Percentiles rank a stretch among this genome's conserved stretches.
Evolutionary conservation across 2,797 vertebrate species (phyloP).

Genomic region (Yasuhikotakia modesta): DNA sequence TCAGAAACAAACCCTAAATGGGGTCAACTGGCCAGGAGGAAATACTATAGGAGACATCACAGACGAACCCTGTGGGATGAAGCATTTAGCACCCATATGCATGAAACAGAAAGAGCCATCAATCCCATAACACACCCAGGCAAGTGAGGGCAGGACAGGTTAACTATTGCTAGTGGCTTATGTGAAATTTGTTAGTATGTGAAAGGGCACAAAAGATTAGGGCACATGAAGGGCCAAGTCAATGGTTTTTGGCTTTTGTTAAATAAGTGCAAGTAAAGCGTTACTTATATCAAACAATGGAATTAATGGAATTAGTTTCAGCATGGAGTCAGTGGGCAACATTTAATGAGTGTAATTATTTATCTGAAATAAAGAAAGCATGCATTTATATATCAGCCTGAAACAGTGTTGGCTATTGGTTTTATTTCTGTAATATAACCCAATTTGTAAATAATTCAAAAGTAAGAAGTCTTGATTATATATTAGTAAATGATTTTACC

Average conservation of each 20-base stretch:
- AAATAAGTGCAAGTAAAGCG: background rate
- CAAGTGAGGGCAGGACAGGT: background rate
- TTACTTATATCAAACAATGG: constrained; percentile 1
- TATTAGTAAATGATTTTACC: too few species aligned
- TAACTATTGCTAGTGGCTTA: background rate
- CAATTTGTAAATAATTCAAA: too few species aligned
- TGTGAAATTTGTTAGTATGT: constrained; percentile 6
- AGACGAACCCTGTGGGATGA: constrained; percentile 1
- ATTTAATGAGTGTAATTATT: background rate
- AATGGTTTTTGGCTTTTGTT: constrained; percentile 1
- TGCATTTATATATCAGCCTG: too few species aligned
- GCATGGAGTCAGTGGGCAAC: background rate
- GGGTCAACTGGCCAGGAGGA: constrained; percentile 11
- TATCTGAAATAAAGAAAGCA: too few species aligned
- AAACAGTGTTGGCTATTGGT: too few species aligned
- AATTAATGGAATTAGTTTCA: constrained; percentile 14
- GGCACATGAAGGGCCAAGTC: background rate
- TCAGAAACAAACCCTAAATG: constrained; percentile 27
- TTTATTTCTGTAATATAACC: too few species aligned
- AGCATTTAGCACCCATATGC: background rate
- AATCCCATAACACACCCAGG: background rate
- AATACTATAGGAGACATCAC: constrained; percentile 30
- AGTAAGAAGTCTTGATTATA: too few species aligned
- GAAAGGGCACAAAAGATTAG: background rate
- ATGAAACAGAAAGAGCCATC: constrained; percentile 1